Percentiles rank a stretch among this genome's conserved stretches.
These are phyloP conservation scores for Cryptosula pallasiana DNA, from an alignment of 2,888 invertebrate genomes.

Conservation along the genomic window DNA sequence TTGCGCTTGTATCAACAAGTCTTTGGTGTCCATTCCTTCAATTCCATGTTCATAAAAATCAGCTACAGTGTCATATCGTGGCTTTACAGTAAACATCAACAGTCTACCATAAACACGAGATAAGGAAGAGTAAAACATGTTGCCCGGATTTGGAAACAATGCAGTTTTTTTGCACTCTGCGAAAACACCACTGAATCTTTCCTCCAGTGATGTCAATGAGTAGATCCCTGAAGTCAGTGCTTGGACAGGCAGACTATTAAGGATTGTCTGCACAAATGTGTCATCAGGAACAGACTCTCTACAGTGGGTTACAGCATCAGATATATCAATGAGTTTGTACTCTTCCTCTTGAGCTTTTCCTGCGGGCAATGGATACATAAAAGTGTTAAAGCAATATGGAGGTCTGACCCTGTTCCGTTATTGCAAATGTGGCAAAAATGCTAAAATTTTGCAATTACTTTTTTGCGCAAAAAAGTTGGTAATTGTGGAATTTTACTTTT, in stretches of 20 bases:
- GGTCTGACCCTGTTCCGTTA: too few species aligned
- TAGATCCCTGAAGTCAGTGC: constrained; percentile 78
- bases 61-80: neutral
- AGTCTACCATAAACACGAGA: neutral
- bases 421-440: too few species aligned
- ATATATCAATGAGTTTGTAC: neutral
- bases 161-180: neutral
- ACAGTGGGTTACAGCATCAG: neutral
- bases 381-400: too few species aligned
- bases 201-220: constrained; percentile 78
- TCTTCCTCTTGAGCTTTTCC: neutral
- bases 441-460: too few species aligned
- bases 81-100: neutral
- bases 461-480: too few species aligned
- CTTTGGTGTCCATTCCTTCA: constrained; percentile 69
- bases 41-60: constrained; percentile 34
- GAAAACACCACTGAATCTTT: constrained; percentile 66
- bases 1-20: constrained; percentile 78
- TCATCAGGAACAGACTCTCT: neutral
- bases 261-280: neutral
- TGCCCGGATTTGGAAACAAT: neutral
- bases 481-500: too few species aligned
- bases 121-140: neutral
- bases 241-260: constrained; percentile 49
- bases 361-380: too few species aligned